Base-by-base conservation (phyloP, 2,113 vertebrate species). In the Megaceryle maxima region DNA sequence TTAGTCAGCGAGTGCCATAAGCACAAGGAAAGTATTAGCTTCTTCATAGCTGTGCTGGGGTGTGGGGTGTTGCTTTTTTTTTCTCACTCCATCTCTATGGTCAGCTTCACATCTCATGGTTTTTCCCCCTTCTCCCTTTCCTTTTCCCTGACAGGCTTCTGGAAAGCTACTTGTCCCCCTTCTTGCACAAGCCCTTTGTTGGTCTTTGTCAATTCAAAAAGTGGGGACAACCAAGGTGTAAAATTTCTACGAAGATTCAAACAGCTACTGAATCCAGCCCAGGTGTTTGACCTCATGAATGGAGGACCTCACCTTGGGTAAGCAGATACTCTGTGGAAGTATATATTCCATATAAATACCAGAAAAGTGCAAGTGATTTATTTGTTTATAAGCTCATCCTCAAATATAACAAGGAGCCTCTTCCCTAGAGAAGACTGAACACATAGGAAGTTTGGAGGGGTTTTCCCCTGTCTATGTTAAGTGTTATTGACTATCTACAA, bases 231-330 rank as follows among this genome's bases (percentile, higher is more conserved):
- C 88, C 99, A 99, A 97, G 99, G 99, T 0, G 99, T 99, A 43
- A 99, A 99, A 97, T 99, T 99, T 97, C 98, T 99, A 41, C 97
- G 99, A 33, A 98, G 99, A 91, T 99, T 99, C 97, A 99, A 99
- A 79, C 99, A 99, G 85, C 98, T 99, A 88, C 98, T 99, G 90
- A 99, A 99, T 97, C 99, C 99, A 1, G 99, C 99, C 3, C 99
- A 99, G 96, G 99, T 99, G 92, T 99, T 99, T 48, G 99, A 99
- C 97, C 98, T 99, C 92, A 99, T 99, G 99, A 99, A 99, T 19
- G 99, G 99, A 95, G 99, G 99, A 15, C 99, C 99, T 21, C 99
- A 99, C 96, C 99, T 99, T 12, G 99, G 99, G 99, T 99, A 98
- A 98, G 98, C 51, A 64, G 80, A 86, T 78, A 14, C 2, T 66